Evolutionary conservation across 2,797 vertebrate genomes (phyloP).

Genomic region (Scyliorhinus canicula): DNA sequence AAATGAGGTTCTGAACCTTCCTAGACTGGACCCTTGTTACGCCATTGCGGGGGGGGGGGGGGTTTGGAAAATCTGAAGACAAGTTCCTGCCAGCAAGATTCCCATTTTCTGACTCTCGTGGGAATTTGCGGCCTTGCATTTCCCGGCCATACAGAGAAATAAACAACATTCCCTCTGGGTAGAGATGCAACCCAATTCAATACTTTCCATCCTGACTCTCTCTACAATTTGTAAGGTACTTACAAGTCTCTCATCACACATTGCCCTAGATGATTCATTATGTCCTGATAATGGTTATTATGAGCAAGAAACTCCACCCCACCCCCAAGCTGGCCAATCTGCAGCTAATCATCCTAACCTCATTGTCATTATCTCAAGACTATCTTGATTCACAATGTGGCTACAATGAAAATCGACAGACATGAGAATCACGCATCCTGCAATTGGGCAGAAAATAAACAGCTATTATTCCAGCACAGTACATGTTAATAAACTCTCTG

Average conservation of each 20-base stretch:
- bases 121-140: too few relatives aligned
- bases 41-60: too few relatives aligned
- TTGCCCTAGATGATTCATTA: neutral
- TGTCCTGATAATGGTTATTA: neutral
- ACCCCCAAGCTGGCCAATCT: neutral
- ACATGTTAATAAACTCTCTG: neutral
- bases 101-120: too few relatives aligned
- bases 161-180: neutral
- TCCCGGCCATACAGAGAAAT: neutral
- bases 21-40: too few relatives aligned
- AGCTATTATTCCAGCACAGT: neutral
- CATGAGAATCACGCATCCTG: neutral
- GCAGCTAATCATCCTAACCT: neutral
- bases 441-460: neutral
- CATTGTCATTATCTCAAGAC: neutral
- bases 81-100: too few relatives aligned
- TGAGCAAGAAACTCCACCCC: too few relatives aligned
- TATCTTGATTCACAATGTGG: neutral
- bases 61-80: too few relatives aligned
- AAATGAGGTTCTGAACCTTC: too few relatives aligned
- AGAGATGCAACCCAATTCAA: neutral
- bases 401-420: neutral
- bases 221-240: neutral
- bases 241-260: neutral
- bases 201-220: neutral